These are phyloP conservation scores for Aleiodes leptofemur DNA, from an alignment of 2,888 invertebrate species.

Conservation along the genomic window DNA sequence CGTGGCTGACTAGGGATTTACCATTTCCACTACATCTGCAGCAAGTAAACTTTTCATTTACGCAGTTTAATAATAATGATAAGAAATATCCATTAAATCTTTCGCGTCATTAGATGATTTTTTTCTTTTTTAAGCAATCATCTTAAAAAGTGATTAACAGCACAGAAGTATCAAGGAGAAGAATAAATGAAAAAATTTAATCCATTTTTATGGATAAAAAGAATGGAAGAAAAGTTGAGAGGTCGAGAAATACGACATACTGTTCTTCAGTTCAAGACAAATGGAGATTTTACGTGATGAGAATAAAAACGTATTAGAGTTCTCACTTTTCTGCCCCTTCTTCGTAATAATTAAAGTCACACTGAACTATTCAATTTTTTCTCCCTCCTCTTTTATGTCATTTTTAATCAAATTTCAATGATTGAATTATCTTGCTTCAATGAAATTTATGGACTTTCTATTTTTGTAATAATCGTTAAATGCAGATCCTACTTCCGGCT, in stretches of 20 bases:
- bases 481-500: constrained; percentile 44
- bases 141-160: too few species aligned
- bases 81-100: not conserved
- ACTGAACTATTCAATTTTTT: constrained; percentile 15
- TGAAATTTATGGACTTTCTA: constrained; percentile 23
- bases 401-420: not conserved
- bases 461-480: constrained; percentile 31
- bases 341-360: not conserved
- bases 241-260: not conserved
- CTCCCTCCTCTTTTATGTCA: not conserved
- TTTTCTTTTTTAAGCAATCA: too few species aligned
- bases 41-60: too few species aligned
- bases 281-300: constrained; percentile 20
- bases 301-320: constrained; percentile 20
- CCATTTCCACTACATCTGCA: constrained; percentile 1
- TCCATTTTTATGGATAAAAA: not conserved
- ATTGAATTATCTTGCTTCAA: constrained; percentile 6
- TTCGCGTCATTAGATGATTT: too few species aligned
- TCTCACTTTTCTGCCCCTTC: not conserved
- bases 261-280: constrained; percentile 13
- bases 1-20: constrained; percentile 30
- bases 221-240: not conserved
- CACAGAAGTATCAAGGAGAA: too few species aligned
- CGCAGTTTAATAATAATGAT: constrained; percentile 8
- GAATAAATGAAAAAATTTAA: not conserved